A percentile compares a stretch with the other conserved stretches of the same genome.
Conservation (phyloP, 2,888 invertebrate genomes). For the Cinara cedri region DNA sequence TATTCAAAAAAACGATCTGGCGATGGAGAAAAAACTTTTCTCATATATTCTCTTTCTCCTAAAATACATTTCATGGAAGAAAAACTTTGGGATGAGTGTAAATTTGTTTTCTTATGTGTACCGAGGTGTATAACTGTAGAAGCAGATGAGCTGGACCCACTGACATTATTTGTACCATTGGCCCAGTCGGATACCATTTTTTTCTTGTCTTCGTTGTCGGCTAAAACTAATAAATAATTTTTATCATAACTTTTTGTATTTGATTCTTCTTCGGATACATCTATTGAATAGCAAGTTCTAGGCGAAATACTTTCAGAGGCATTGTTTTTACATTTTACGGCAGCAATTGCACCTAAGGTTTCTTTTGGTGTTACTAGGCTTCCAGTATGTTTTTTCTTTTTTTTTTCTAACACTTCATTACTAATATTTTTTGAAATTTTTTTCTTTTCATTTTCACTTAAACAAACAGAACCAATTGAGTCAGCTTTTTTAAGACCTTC, state of each 20-base stretch:
- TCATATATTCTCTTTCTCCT: constrained; percentile 70
- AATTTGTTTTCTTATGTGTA: constrained; percentile 47
- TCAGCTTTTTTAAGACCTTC: constrained; percentile 66
- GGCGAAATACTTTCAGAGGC: constrained; percentile 62
- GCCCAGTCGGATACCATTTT: constrained; percentile 63
- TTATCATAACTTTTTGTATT: constrained; percentile 61
- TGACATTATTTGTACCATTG: constrained; percentile 60
- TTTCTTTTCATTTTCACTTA: constrained; percentile 75
- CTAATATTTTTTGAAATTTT: constrained; percentile 75
- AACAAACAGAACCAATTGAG: constrained; percentile 66
- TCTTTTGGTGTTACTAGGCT: constrained; percentile 64
- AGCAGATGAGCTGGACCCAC: constrained; percentile 60
- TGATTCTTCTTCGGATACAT: constrained; percentile 63
- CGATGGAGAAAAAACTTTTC: constrained; percentile 58
- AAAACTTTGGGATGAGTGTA: constrained; percentile 70
- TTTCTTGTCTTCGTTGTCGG: constrained; percentile 58
- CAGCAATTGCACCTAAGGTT: constrained; percentile 70
- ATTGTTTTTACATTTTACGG: constrained; percentile 65
- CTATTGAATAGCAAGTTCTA: constrained; percentile 65
- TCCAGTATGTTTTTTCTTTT: constrained; percentile 62
- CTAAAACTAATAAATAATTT: constrained; percentile 64
- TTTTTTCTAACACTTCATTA: constrained; percentile 73
- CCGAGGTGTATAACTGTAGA: constrained; percentile 61
- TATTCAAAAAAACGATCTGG: constrained; percentile 67
- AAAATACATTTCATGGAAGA: constrained; percentile 82